Base-by-base conservation (phyloP, 2,888 invertebrate species). In the Mesorhabditis sp. region DNA sequence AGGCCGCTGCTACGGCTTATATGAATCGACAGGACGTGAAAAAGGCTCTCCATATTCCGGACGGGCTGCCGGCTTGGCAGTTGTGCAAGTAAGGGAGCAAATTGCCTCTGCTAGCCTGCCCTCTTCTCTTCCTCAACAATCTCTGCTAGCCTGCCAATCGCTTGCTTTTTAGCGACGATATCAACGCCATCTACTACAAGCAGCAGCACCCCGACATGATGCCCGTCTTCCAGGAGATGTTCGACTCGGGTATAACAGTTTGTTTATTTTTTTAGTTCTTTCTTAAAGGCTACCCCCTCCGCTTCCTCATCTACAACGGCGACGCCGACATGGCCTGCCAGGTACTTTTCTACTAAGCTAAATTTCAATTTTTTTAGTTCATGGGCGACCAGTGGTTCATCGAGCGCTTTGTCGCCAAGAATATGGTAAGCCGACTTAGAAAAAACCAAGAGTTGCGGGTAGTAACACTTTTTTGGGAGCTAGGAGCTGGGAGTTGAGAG, bases 341-440 rank as follows among this genome's bases (percentile, higher is more conserved):
- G n/a, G 58, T 50, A 50, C 6, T 6, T 10, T 10, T 10, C 6
- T 50, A 50, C 6, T 6, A 63, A 28, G 10, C 28, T 50, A 50
- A 50, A 50, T 10, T 10, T 50, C 13, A 50, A 77, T 50, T 13
- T 50, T 50, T 50, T 50, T 50, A 83, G 65, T 82, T 76, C 67
- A 67, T 80, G 66, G 83, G 83, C 65, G 82, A 81, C 58, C 80
- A 81, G 68, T 80, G 81, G 80, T 83, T 83, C 64, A 74, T 81
- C 43, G 78, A 80, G 62, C 70, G 63, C 43, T 69, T 82, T 43
- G 73, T 74, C 3, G 70, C 42, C 13, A 64, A 41, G n/a, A 65
- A 69, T 15, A 68, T 44, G n/a, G 70, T 70, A 62, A 61, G 5
- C 13, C 28, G 28, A 2, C 28, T 28, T 28, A 28, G 28, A 28